Evolutionary conservation across 1,140 invertebrate species (phyloP).

Genomic region (Drosophila mayri): DNA sequence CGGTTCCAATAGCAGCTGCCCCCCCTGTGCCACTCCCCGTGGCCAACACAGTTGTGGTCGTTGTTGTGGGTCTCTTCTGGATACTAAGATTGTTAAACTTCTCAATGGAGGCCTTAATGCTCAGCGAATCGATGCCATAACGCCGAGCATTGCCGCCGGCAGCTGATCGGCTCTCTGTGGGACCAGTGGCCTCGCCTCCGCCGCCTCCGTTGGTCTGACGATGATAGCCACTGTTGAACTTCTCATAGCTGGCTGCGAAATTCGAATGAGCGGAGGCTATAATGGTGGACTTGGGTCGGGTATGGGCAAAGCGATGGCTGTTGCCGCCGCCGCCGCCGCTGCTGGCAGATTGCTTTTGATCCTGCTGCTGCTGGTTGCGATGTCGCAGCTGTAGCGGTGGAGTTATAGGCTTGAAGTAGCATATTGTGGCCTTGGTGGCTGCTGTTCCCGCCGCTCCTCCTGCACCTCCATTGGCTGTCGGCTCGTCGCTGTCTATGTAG

Average conservation of each 20-base stretch:
- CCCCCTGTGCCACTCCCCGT: neutral
- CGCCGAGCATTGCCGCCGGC: constrained; percentile 45
- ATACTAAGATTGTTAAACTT: constrained; percentile 80
- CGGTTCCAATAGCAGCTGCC: neutral
- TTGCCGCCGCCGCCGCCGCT: neutral
- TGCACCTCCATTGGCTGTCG: constrained; percentile 31
- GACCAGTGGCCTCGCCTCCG: constrained; percentile 1
- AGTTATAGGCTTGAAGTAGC: constrained; percentile 70
- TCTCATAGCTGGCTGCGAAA: constrained; percentile 67
- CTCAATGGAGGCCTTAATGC: constrained; percentile 81
- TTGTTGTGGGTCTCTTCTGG: constrained; percentile 47
- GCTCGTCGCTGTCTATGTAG: constrained; percentile 83
- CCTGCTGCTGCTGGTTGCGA: constrained; percentile 24
- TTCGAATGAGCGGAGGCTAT: constrained; percentile 70
- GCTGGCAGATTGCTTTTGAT: constrained; percentile 13
- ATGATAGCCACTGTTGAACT: constrained; percentile 67
- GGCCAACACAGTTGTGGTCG: neutral
- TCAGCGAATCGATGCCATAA: constrained; percentile 74
- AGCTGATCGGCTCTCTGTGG: constrained; percentile 4
- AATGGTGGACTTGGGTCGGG: constrained; percentile 77
- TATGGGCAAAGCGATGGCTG: constrained; percentile 43
- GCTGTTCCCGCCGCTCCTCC: neutral
- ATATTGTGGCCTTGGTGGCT: constrained; percentile 37
- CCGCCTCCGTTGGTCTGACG: constrained; percentile 64
- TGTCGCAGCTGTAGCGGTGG: constrained; percentile 54